Evolutionary conservation across 2,888 invertebrate species (phyloP), one percentile per base, ranked within the genome.

Genomic region (Thumatha senex): DNA sequence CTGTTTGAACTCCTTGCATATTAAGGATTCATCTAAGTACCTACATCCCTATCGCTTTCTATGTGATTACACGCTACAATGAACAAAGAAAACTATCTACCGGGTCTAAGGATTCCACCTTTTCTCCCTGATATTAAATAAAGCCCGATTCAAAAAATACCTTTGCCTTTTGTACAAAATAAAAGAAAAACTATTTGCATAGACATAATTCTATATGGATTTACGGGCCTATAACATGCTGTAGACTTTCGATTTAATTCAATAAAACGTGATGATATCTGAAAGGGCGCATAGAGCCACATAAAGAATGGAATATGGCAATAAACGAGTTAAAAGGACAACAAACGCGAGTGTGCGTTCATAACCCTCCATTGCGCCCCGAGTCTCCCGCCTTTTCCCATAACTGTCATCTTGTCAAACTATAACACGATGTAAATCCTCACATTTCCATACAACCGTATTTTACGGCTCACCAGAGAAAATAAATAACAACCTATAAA

Each of bases 331-430:
- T 80, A 82, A 74, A 73, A 74, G 77, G 73, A 76, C 75, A 70
- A 72, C 70, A 62, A 62, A 61, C 62, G 68, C 58, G 64, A 56
- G 56, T 45, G 54, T 48, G 35, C 51, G 46, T 40, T 46, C 52
- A 52, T 51, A 62, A 61, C 66, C 59, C 58, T 56, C 60, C 53
- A 24, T 49, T 50, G 57, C 57, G 42, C 54, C 51, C 53, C 63
- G 60, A 54, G 64, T 63, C 55, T 54, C 71, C 70, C 67, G 64
- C 70, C 67, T 60, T 61, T 71, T 77, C 75, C 76, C 82, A 86
- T 88, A 89, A 84, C 89, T 89, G 90, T 90, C 90, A 89, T 78
- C 84, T 82, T 88, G 90, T 91, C 90, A 89, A 86, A 88, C 82
- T 82, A 81, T 80, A 80, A 76, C 74, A 79, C 84, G 74, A 66